phyloP scores from a whole-genome alignment of 2,888 invertebrate species.

The Acrobasis consociella region DNA sequence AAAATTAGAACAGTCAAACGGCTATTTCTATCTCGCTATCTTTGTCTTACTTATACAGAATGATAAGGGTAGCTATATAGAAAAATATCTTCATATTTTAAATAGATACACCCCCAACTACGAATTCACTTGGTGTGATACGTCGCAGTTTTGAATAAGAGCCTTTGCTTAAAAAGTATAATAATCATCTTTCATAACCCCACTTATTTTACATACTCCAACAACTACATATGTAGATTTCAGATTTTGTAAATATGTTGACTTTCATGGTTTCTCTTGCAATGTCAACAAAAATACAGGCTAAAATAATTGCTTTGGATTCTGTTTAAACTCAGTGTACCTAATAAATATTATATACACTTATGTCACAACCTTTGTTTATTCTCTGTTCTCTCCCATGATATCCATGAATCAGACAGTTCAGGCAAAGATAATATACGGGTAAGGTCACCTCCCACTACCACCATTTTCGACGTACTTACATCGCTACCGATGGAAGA shows the following conservation, averaged over 20 bases:
- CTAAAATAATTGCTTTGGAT: background rate
- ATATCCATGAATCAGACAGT: background rate
- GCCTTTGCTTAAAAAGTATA: background rate
- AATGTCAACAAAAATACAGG: background rate
- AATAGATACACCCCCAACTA: background rate
- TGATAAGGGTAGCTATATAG: no score
- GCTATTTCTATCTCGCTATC: no score
- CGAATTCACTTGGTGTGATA: background rate
- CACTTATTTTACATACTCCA: background rate
- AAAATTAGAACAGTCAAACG: no score
- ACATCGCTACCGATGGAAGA: no score
- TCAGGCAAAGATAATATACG: no score
- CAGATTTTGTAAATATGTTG: no score
- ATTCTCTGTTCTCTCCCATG: background rate
- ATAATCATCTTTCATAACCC: background rate
- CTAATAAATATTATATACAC: conserved; percentile 19
- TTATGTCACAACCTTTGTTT: conserved; percentile 21
- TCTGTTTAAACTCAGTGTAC: conserved; percentile 4
- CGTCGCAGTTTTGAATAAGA: background rate
- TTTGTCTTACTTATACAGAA: no score
- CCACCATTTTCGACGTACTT: no score
- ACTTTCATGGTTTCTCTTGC: background rate
- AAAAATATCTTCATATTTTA: no score
- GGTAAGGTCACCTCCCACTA: no score
- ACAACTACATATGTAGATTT: background rate